Evolutionary conservation across 1,140 invertebrate species (phyloP).

Genomic region (Drosophila pruinosa): DNA sequence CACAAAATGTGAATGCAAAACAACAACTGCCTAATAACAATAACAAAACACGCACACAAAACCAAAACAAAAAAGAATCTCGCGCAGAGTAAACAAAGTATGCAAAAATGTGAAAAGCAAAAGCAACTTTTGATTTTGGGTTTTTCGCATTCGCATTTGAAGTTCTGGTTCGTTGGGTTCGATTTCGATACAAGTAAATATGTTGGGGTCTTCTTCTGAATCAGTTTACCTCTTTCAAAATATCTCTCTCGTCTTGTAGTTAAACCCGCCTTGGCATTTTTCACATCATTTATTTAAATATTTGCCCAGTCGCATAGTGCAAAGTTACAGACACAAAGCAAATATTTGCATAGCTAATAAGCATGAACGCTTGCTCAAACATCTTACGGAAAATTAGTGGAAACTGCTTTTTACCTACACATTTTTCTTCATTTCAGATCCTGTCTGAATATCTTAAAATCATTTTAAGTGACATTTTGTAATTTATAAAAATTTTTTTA

Average conservation of each 20-base stretch:
- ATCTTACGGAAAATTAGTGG: slow-evolving; percentile 6
- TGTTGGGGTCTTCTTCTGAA: background rate
- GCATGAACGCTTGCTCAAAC: slow-evolving; percentile 8
- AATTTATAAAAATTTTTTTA: no score
- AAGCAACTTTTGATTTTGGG: slow-evolving; percentile 62
- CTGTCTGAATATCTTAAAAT: background rate
- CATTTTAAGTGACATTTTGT: no score
- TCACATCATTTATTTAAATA: slow-evolving; percentile 34
- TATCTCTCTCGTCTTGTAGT: background rate
- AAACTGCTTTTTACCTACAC: background rate
- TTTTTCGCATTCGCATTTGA: slow-evolving; percentile 23
- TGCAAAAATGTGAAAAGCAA: slow-evolving; percentile 46
- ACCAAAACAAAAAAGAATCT: background rate
- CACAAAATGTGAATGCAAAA: slow-evolving; percentile 56
- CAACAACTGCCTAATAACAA: slow-evolving; percentile 28
- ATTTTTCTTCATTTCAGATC: background rate
- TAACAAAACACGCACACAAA: slow-evolving; percentile 7
- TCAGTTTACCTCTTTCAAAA: background rate
- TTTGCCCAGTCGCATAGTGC: slow-evolving; percentile 36
- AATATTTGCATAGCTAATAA: slow-evolving; percentile 47
- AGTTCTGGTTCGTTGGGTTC: slow-evolving; percentile 33
- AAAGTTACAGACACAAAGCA: slow-evolving; percentile 36
- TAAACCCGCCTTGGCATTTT: slow-evolving; percentile 2
- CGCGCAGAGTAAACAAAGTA: slow-evolving; percentile 69
- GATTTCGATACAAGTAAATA: slow-evolving; percentile 8